Conservation (phyloP, 2,113 vertebrate genomes). For the Muntiacus reevesi region DNA sequence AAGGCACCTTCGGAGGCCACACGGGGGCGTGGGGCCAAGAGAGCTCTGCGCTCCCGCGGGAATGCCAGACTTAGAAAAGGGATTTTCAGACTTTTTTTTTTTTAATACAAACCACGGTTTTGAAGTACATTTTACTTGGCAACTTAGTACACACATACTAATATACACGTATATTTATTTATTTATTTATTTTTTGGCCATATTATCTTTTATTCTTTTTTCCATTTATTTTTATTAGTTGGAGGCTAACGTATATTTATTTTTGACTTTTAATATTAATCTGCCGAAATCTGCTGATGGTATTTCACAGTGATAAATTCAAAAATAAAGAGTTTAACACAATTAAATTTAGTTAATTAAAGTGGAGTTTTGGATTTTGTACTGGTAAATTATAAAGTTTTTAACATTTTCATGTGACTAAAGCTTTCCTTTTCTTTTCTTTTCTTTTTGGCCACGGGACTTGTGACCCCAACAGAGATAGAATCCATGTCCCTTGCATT, state of each 20-base stretch:
- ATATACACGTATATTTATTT: neutral
- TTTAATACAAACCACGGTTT: neutral
- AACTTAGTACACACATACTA: neutral
- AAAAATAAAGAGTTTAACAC: neutral
- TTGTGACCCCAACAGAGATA: neutral
- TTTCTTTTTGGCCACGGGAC: neutral
- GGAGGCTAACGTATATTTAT: neutral
- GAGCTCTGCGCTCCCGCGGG: neutral
- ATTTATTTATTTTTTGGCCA: too few relatives aligned
- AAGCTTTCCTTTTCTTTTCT: neutral
- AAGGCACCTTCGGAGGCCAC: neutral
- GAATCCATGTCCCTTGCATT: neutral
- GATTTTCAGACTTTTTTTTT: neutral
- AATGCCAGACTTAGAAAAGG: neutral
- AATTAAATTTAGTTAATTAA: neutral
- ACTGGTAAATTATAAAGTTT: neutral
- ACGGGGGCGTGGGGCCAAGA: rapidly evolving
- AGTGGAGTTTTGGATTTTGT: neutral
- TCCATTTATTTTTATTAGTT: too few relatives aligned
- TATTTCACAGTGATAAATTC: neutral
- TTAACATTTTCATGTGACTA: neutral
- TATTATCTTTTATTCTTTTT: too few relatives aligned
- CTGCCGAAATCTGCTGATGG: neutral
- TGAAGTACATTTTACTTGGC: neutral
- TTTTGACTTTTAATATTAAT: neutral